Conservation (phyloP, 2,113 vertebrate genomes). For the Himantopus leucocephalus region DNA sequence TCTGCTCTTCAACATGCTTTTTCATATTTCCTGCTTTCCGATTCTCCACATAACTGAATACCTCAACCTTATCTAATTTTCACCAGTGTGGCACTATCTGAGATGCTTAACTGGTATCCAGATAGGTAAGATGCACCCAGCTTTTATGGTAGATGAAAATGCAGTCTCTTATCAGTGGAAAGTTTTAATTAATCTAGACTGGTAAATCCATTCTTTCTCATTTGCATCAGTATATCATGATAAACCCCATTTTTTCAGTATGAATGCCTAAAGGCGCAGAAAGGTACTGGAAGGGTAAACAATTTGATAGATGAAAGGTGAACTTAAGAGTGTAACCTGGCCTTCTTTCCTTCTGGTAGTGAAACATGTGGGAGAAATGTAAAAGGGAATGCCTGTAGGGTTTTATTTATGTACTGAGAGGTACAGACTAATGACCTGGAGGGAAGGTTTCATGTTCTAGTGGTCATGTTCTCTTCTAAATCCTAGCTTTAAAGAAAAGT, state of each 20-base stretch:
- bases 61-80: not conserved
- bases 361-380: not conserved
- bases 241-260: not conserved
- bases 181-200: not conserved
- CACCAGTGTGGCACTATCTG: not conserved
- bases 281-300: not conserved
- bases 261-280: not conserved
- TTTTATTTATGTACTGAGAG: not conserved
- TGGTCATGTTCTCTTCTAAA: not conserved
- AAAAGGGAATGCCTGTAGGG: not conserved
- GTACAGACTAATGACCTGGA: not conserved
- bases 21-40: not conserved
- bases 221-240: not conserved
- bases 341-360: not conserved
- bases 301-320: not conserved
- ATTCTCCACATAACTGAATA: fast-evolving
- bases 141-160: not conserved
- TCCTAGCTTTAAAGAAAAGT: not conserved
- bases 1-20: not conserved
- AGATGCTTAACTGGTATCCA: not conserved
- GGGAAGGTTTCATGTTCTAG: not conserved
- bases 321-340: not conserved
- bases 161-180: not conserved
- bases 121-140: not conserved
- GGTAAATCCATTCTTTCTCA: not conserved